A percentile compares a stretch with the other conserved stretches of the same genome.
These are phyloP conservation scores for Hemibagrus wyckioides DNA, from an alignment of 2,113 vertebrate genomes.

Conservation along the genomic window DNA sequence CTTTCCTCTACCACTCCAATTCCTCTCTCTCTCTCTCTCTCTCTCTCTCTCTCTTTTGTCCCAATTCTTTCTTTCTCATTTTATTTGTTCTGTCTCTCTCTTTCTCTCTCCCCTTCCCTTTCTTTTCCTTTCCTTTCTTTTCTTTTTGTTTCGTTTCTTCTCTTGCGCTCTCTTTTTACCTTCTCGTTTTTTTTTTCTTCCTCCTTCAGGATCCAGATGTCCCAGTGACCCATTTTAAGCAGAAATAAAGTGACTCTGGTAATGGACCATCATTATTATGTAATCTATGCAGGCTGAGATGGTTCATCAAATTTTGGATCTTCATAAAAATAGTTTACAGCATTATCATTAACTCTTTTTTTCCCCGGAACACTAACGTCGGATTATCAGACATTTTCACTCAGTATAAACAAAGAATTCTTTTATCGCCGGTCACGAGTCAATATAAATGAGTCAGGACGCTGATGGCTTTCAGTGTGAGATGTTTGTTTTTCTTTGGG, in stretches of 20 bases:
- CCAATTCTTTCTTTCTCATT: background rate
- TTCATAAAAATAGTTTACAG: background rate
- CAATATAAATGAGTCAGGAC: no score
- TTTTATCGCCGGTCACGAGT: no score
- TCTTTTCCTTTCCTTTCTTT: background rate
- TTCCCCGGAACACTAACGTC: no score
- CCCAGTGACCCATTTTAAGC: conserved; percentile 9
- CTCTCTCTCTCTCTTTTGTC: background rate
- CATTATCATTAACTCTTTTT: background rate
- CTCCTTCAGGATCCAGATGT: background rate
- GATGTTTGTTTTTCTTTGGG: no score
- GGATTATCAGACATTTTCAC: no score
- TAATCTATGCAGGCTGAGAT: background rate
- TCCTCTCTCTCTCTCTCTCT: background rate
- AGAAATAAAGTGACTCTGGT: background rate
- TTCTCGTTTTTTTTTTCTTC: background rate
- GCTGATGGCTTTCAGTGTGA: no score
- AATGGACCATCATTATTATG: background rate
- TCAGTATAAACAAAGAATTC: no score
- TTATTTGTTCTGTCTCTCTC: background rate
- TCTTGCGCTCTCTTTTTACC: background rate
- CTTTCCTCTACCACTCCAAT: no score
- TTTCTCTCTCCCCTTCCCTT: background rate
- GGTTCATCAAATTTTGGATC: background rate
- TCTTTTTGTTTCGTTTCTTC: background rate